A percentile compares a stretch with the other conserved stretches of the same genome.
These are phyloP conservation scores for Nomia melanderi DNA, from an alignment of 1,140 invertebrate species.

Conservation along the genomic window DNA sequence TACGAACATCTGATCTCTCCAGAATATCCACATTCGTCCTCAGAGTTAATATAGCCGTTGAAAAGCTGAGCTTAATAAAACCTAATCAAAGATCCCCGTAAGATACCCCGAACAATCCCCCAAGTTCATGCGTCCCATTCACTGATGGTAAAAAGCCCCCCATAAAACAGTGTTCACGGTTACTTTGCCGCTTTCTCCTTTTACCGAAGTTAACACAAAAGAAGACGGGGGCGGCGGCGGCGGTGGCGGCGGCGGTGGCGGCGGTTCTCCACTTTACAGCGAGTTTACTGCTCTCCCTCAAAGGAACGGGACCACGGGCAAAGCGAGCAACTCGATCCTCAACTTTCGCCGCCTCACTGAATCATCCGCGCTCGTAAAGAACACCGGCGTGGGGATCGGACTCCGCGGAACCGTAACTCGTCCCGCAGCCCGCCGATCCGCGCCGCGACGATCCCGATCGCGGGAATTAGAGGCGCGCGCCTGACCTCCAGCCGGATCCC, in stretches of 20 bases:
- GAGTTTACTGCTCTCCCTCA: background rate
- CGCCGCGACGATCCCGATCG: constrained; percentile 61
- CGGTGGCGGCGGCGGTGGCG: no score
- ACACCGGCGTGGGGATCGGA: background rate
- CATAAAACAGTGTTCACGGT: background rate
- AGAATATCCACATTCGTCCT: no score
- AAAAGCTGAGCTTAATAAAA: no score
- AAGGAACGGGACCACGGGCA: background rate
- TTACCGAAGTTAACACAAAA: constrained; percentile 3
- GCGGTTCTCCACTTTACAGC: background rate
- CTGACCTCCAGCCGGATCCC: constrained; percentile 58
- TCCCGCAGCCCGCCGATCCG: background rate
- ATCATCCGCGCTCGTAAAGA: background rate
- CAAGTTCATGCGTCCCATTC: background rate
- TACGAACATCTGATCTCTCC: no score
- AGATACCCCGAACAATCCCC: background rate
- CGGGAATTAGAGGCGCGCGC: constrained; percentile 60
- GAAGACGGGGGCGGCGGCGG: background rate
- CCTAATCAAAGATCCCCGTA: background rate
- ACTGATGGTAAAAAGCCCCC: background rate
- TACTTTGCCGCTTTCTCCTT: background rate
- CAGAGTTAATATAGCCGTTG: no score
- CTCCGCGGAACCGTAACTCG: constrained; percentile 25
- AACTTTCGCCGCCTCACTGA: background rate
- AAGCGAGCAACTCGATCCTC: background rate